These are phyloP conservation scores for Enteromius treurensis DNA, from an alignment of 2,797 vertebrate genomes.

Conservation along the genomic window DNA sequence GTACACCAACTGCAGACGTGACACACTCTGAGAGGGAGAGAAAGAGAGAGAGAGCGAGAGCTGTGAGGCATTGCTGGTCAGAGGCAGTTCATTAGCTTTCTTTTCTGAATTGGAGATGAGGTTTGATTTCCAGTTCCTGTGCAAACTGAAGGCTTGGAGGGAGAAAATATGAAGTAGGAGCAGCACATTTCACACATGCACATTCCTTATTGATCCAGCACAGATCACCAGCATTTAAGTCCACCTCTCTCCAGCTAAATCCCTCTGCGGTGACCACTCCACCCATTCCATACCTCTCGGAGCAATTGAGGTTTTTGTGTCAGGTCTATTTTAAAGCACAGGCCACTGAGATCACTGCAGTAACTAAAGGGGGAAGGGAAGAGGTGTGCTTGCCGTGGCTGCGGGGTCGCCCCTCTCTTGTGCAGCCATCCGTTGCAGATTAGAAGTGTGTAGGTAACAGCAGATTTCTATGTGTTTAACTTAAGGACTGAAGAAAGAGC, in stretches of 20 bases:
- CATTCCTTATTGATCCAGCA: slow-evolving; percentile 69
- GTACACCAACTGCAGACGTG: neutral
- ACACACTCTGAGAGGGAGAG: neutral
- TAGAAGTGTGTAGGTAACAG: slow-evolving; percentile 9
- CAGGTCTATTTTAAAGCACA: slow-evolving; percentile 86
- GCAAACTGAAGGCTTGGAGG: slow-evolving; percentile 41
- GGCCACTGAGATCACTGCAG: slow-evolving; percentile 78
- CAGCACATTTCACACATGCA: slow-evolving; percentile 60
- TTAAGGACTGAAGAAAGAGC: neutral
- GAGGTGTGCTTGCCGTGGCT: slow-evolving; percentile 11
- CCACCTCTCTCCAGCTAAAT: slow-evolving; percentile 35
- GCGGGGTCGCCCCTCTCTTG: slow-evolving; percentile 35
- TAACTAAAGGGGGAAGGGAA: slow-evolving; percentile 56
- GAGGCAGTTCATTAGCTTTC: slow-evolving; percentile 54
- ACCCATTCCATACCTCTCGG: slow-evolving; percentile 55
- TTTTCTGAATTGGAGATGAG: slow-evolving; percentile 56
- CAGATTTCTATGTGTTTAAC: slow-evolving; percentile 7
- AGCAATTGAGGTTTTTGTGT: slow-evolving; percentile 81
- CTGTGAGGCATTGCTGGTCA: slow-evolving; percentile 16
- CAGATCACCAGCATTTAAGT: slow-evolving; percentile 46
- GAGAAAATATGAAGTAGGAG: slow-evolving; percentile 68
- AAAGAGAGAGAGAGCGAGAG: slow-evolving; percentile 13
- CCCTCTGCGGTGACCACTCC: slow-evolving; percentile 37
- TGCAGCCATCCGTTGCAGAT: slow-evolving; percentile 37
- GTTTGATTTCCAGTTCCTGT: slow-evolving; percentile 27